Conservation (phyloP, 2,888 invertebrate genomes). For the Sarcophaga caerulescens region DNA sequence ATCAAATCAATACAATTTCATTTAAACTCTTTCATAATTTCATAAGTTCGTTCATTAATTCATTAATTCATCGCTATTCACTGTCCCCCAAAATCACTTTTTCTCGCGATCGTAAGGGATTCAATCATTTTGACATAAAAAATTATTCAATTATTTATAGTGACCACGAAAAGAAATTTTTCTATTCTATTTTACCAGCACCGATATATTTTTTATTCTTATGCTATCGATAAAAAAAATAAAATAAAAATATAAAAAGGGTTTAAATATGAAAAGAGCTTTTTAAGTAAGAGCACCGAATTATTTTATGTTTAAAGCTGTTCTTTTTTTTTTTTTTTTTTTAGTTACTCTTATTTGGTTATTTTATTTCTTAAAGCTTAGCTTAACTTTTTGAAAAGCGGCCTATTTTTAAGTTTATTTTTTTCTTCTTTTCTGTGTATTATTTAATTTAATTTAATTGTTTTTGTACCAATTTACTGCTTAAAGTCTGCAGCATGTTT, state of each 20-base stretch:
- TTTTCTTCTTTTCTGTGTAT: no score
- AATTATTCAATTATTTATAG: neutral
- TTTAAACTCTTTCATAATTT: conserved; percentile 14
- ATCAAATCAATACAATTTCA: conserved; percentile 17
- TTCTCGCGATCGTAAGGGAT: neutral
- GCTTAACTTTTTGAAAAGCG: neutral
- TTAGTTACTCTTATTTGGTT: neutral
- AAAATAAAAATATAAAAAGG: neutral
- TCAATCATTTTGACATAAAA: neutral
- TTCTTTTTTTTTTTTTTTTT: neutral
- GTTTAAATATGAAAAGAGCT: neutral
- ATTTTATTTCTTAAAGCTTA: neutral
- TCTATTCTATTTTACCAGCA: conserved; percentile 24
- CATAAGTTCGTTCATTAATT: neutral
- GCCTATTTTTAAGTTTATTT: neutral
- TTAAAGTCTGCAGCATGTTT: conserved; percentile 51
- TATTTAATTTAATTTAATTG: conserved; percentile 13
- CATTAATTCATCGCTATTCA: conserved; percentile 36
- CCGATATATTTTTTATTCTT: neutral
- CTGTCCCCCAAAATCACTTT: neutral
- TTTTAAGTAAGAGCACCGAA: conserved; percentile 42
- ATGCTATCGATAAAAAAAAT: neutral
- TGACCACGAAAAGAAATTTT: no score
- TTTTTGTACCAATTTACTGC: conserved; percentile 4
- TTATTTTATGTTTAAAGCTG: neutral